These are phyloP conservation scores for Cynodonichthys magdalenae DNA, from an alignment of 2,797 vertebrate genomes.

Conservation along the genomic window DNA sequence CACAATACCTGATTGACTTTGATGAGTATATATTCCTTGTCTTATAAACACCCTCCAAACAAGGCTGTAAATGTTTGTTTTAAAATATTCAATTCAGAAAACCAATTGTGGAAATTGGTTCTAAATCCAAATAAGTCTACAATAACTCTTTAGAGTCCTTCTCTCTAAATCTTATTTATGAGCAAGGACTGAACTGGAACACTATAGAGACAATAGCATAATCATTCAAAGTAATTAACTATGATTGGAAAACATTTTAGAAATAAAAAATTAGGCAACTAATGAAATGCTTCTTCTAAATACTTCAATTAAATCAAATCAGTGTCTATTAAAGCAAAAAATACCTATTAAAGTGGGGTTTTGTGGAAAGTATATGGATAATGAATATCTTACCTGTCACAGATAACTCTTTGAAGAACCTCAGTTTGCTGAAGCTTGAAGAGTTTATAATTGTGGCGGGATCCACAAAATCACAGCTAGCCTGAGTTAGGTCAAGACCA, in stretches of 20 bases:
- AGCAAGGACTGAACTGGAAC: conserved; percentile 17
- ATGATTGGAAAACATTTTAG: conserved; percentile 4
- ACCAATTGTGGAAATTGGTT: conserved; percentile 26
- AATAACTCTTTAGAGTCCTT: conserved; percentile 20
- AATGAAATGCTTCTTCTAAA: background rate
- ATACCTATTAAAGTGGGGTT: too few relatives aligned
- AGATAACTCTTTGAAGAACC: too few relatives aligned
- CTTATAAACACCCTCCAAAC: conserved; percentile 6
- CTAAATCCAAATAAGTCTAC: conserved; percentile 25
- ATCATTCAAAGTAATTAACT: background rate
- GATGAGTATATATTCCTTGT: conserved; percentile 12
- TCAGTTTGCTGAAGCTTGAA: too few relatives aligned
- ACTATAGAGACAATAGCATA: conserved; percentile 17
- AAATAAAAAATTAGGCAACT: conserved; percentile 13
- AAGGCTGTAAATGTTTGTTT: conserved; percentile 25
- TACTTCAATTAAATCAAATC: background rate
- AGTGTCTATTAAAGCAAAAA: too few relatives aligned
- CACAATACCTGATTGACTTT: conserved; percentile 47
- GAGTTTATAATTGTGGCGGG: too few relatives aligned
- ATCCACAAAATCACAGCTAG: too few relatives aligned
- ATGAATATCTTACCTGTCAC: too few relatives aligned
- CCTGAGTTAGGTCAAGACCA: too few relatives aligned
- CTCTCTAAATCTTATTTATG: conserved; percentile 18
- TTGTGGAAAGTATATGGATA: too few relatives aligned
- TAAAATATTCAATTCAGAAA: conserved; percentile 16